Evolutionary conservation across 2,797 vertebrate species (phyloP).

Genomic region (Gallinago stenura): DNA sequence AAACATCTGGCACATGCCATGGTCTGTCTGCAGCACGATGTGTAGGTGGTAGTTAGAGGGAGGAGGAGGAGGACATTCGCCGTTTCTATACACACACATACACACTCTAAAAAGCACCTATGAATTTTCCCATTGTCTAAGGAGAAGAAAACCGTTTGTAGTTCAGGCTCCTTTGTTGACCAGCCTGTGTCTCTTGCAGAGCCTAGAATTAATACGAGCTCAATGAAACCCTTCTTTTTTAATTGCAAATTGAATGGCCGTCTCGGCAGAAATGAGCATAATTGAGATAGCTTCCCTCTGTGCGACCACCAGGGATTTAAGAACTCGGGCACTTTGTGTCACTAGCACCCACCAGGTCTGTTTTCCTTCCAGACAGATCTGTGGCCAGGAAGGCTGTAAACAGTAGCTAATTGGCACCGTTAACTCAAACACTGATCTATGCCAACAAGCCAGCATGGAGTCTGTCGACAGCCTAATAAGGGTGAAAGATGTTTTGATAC

Average conservation of each 20-base stretch:
- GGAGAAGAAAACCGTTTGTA: background rate
- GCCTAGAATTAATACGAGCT: background rate
- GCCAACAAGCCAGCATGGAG: background rate
- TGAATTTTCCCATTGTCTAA: background rate
- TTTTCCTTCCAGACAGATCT: background rate
- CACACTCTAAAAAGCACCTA: background rate
- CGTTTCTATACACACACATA: background rate
- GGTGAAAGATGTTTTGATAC: background rate
- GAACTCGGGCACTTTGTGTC: background rate
- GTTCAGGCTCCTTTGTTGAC: background rate
- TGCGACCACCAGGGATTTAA: background rate
- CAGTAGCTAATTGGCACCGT: slow-evolving; percentile 26
- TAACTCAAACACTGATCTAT: background rate
- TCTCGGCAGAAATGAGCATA: background rate
- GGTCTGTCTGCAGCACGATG: background rate
- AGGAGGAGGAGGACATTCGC: background rate
- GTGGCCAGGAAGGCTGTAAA: slow-evolving; percentile 18
- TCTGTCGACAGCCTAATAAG: background rate
- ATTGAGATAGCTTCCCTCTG: background rate
- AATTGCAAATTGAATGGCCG: background rate
- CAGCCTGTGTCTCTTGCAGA: no score
- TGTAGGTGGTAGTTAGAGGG: background rate
- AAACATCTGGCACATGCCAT: background rate
- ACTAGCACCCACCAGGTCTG: background rate
- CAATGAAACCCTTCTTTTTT: background rate